phyloP scores from a whole-genome alignment of 2,888 invertebrate genomes.

The Rhopalosiphum nymphaeae region DNA sequence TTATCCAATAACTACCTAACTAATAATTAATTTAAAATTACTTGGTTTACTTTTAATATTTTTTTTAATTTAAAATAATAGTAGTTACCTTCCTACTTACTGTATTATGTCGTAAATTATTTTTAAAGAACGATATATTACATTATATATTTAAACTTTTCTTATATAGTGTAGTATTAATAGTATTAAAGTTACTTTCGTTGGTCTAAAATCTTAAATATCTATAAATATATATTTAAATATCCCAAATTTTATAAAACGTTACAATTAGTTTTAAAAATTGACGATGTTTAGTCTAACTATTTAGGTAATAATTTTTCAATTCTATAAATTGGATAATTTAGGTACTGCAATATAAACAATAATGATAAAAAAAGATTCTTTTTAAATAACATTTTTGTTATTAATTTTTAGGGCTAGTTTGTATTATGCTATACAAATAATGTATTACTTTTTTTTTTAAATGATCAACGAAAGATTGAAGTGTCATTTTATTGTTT shows the following conservation, averaged over 20 bases:
- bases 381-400: neutral
- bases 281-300: neutral
- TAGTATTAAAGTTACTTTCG: no score
- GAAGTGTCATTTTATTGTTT: slow-evolving; percentile 34
- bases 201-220: neutral
- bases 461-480: neutral
- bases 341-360: neutral
- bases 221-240: neutral
- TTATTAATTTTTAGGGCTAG: neutral
- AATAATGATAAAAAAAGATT: neutral
- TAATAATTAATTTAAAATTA: neutral
- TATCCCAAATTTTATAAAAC: neutral
- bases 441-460: neutral
- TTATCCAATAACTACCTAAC: neutral
- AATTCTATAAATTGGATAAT: neutral
- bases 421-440: neutral
- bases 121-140: slow-evolving; percentile 38
- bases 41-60: neutral
- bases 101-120: slow-evolving; percentile 45
- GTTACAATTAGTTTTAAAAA: neutral
- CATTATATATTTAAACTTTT: neutral
- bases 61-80: neutral
- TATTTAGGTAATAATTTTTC: neutral
- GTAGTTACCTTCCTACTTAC: neutral
- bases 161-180: neutral